Evolutionary conservation across 2,113 vertebrate genomes (phyloP).

Genomic region (Nanorana parkeri): DNA sequence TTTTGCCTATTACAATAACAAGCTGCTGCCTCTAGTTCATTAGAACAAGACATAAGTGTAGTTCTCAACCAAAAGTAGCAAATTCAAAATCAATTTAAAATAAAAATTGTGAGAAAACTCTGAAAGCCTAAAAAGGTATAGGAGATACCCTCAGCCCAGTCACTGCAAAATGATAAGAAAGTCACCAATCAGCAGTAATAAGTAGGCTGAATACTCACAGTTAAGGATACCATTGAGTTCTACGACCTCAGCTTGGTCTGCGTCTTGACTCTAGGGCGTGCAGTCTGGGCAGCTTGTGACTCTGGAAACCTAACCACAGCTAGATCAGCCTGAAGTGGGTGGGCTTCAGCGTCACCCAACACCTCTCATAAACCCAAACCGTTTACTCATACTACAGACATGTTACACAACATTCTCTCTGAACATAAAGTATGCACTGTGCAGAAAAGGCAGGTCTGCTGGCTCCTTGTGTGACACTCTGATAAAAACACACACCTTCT

Average conservation of each 20-base stretch:
- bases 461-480: not conserved
- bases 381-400: constrained; percentile 33
- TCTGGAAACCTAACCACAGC: constrained; percentile 23
- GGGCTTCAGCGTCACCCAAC: constrained; percentile 26
- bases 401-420: not conserved
- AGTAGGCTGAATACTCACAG: constrained; percentile 17
- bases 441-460: not conserved
- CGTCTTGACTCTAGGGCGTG: not conserved
- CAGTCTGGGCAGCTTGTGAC: constrained; percentile 6
- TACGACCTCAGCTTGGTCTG: not conserved
- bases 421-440: not conserved
- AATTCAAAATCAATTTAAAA: not conserved
- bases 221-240: constrained; percentile 29
- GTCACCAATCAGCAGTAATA: too few species aligned
- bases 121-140: not conserved
- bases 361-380: constrained; percentile 35
- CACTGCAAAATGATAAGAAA: too few species aligned
- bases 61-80: too few species aligned
- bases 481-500: not conserved
- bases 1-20: too few species aligned
- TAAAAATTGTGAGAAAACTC: not conserved
- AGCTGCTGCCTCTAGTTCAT: too few species aligned
- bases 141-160: too few species aligned
- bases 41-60: too few species aligned
- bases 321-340: constrained; percentile 23